Base-by-base conservation (phyloP, 2,113 vertebrate genomes). In the Kobus ellipsiprymnus region DNA sequence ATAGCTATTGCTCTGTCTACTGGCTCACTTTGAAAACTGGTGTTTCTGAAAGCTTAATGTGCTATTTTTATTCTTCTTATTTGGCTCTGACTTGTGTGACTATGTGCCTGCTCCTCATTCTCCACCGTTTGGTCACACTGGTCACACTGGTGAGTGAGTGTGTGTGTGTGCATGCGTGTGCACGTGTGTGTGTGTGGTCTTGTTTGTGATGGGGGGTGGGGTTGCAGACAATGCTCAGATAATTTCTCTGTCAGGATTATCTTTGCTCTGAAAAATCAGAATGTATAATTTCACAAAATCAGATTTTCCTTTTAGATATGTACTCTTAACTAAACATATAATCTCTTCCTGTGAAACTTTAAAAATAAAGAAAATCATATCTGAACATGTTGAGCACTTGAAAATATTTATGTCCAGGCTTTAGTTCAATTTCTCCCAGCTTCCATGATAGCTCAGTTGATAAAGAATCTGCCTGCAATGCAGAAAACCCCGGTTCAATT, bases 11-110 rank as follows among this genome's bases (percentile, higher is more conserved):
- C 71, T 84, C 25, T 95, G 90, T 16, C 96, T 96, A 92, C 87
- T 95, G 90, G 87, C 90, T 97, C 94, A 87, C 94, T 94, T 94
- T 87, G 94, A 95, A 93, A 94, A 46, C 3, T 74, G 85, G 44
- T 77, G 88, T 12, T 94, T 97, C 81, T 95, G 62, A 93, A 91
- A 77, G 74, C 50, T 83, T 59, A 60, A 48, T 46, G 40, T 50
- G 50, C 85, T 95, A 90, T 95, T 94, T 97, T 95, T 90, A 92
- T 7, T 88, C 14, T 90, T 90, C 25, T 48, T 90, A 81, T 74
- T 80, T 74, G 40, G 64, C 59, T 19, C 40, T 59, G 87, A 77
- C 29, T 94, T 90, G 9, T 64, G 30, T 64, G 15, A 59, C 54
- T 62, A 1, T 30, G 59, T 48, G 91, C 27, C 48, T 77, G 74